These are phyloP conservation scores for Cryptocheilus praepositus DNA, from an alignment of 2,888 invertebrate genomes.

Conservation along the genomic window DNA sequence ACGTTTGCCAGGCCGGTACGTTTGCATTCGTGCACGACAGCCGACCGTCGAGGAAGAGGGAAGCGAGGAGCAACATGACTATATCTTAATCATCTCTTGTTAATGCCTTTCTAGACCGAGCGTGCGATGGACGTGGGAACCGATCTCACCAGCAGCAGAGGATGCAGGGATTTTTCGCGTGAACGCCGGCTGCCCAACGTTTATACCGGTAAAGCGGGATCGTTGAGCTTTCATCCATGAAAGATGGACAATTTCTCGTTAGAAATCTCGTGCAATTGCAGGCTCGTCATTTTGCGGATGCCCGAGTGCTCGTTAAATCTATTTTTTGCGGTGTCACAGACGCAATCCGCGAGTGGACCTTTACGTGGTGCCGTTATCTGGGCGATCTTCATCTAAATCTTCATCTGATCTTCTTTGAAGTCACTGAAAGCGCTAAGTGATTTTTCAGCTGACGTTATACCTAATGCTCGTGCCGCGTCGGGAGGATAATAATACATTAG, in stretches of 20 bases:
- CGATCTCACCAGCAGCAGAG: constrained; percentile 17
- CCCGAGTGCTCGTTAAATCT: no score
- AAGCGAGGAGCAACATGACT: constrained; percentile 47
- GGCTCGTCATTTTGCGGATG: no score
- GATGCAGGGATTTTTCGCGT: constrained; percentile 11
- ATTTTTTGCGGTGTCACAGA: no score
- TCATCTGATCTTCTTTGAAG: no score
- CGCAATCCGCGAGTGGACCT: no score
- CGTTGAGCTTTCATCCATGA: background rate
- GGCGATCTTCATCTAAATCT: no score
- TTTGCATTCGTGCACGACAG: constrained; percentile 53
- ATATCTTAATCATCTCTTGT: constrained; percentile 50
- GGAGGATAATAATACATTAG: no score
- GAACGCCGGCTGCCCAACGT: background rate
- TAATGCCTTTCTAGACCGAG: constrained; percentile 53
- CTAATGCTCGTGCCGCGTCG: background rate
- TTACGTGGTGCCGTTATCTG: no score
- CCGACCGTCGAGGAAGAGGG: constrained; percentile 36
- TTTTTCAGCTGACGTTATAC: no score
- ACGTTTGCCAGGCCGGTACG: constrained; percentile 35
- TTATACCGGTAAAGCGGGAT: background rate
- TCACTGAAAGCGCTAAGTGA: background rate
- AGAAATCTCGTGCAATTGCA: no score
- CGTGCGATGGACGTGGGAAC: constrained; percentile 49
- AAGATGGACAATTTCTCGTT: no score